These are phyloP conservation scores for Latheticus oryzae DNA, from an alignment of 2,888 invertebrate species.

Conservation along the genomic window DNA sequence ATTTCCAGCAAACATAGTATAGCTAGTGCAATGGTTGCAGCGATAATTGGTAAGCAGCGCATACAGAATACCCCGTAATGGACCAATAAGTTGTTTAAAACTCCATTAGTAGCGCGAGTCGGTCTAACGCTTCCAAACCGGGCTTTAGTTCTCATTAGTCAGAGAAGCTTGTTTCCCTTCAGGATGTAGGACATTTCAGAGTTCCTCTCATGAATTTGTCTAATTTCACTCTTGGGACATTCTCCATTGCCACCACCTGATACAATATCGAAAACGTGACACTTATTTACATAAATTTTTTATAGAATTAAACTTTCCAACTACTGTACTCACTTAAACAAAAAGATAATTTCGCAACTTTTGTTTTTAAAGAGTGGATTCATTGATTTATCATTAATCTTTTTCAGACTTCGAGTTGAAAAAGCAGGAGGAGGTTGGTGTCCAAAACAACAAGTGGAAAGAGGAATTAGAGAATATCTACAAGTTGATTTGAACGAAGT, in stretches of 20 bases:
- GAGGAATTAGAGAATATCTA: constrained; percentile 75
- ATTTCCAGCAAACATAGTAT: constrained; percentile 49
- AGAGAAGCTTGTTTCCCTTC: constrained; percentile 35
- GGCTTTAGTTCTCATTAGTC: constrained; percentile 44
- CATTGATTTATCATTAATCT: constrained; percentile 52
- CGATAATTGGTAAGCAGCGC: constrained; percentile 46
- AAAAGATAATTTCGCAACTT: constrained; percentile 19
- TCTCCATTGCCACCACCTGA: constrained; percentile 36
- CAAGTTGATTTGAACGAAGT: constrained; percentile 73
- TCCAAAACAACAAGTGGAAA: constrained; percentile 75
- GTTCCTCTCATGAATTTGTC: constrained; percentile 44
- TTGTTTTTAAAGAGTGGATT: constrained; percentile 31
- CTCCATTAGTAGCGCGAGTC: constrained; percentile 42
- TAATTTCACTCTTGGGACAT: constrained; percentile 41
- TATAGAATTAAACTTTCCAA: neutral
- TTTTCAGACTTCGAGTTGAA: constrained; percentile 75
- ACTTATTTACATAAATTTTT: neutral
- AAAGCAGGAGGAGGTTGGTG: constrained; percentile 83
- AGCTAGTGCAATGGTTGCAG: constrained; percentile 42
- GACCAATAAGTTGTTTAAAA: constrained; percentile 50
- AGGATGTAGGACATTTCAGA: constrained; percentile 43
- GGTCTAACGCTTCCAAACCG: constrained; percentile 36
- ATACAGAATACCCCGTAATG: constrained; percentile 48
- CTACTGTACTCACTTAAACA: no score
- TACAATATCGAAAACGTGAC: constrained; percentile 21